Conservation (phyloP, 2,797 vertebrate genomes). For the Pogoniulus pusillus region DNA sequence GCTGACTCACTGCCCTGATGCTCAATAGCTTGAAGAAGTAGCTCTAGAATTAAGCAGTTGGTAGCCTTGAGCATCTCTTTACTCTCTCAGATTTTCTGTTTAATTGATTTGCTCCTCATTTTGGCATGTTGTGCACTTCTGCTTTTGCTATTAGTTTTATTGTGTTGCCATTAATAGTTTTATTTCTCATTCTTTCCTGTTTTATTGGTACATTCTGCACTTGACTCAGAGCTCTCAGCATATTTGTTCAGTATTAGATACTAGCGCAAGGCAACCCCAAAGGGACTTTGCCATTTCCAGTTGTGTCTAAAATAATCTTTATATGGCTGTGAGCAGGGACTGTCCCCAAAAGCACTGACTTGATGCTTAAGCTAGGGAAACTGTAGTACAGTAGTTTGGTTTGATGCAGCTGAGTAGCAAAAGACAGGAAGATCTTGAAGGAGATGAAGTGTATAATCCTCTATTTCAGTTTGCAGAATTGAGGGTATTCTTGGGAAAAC, state of each 20-base stretch:
- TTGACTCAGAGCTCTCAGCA: not conserved
- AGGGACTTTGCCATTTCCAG: conserved; percentile 24
- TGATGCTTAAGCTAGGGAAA: not conserved
- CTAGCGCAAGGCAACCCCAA: not conserved
- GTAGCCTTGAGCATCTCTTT: conserved; percentile 34
- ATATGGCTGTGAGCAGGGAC: not conserved
- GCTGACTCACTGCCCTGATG: not conserved
- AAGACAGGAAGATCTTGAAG: conserved; percentile 2
- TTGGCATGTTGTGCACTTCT: not conserved
- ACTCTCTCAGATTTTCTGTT: conserved; percentile 36
- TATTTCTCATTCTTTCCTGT: conserved; percentile 4
- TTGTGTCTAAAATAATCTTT: conserved; percentile 35
- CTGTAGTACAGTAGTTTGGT: not conserved
- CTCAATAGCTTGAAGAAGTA: conserved; percentile 38
- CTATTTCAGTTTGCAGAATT: not conserved
- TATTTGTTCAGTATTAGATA: conserved; percentile 14
- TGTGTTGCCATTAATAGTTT: conserved; percentile 31
- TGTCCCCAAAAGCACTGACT: not conserved
- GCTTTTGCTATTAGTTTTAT: not conserved
- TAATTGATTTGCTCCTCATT: conserved; percentile 48
- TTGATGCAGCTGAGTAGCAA: conserved; percentile 4
- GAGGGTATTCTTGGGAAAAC: conserved; percentile 7
- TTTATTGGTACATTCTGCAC: not conserved
- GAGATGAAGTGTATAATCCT: not conserved
- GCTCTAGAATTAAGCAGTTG: conserved; percentile 18